phyloP scores from a whole-genome alignment of 2,888 invertebrate genomes.

The Cistogaster globosa region DNA sequence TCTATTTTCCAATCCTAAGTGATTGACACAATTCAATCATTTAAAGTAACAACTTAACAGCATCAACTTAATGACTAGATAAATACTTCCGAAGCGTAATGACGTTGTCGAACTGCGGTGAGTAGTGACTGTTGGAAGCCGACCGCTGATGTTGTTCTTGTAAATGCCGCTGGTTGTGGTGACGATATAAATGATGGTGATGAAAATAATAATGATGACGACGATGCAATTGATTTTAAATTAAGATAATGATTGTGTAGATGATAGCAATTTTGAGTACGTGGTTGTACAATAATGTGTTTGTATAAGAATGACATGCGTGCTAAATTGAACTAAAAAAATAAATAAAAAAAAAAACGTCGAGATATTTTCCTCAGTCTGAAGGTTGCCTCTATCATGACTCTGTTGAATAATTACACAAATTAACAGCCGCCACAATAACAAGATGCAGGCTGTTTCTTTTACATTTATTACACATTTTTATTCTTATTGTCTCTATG shows the following conservation, averaged over 20 bases:
- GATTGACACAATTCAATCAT: constrained; percentile 70
- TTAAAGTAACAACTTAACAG: constrained; percentile 65
- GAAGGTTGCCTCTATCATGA: constrained; percentile 60
- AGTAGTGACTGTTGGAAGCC: constrained; percentile 13
- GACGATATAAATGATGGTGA: background rate
- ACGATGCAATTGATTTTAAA: constrained; percentile 42
- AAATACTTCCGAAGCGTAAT: constrained; percentile 67
- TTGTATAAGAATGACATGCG: constrained; percentile 49
- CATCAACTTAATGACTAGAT: constrained; percentile 66
- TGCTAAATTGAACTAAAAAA: constrained; percentile 39
- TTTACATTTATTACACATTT: background rate
- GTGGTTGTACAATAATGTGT: constrained; percentile 40
- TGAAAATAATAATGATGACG: background rate
- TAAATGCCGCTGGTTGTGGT: constrained; percentile 11
- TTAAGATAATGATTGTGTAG: constrained; percentile 49
- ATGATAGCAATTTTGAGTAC: constrained; percentile 63
- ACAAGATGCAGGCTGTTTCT: constrained; percentile 62
- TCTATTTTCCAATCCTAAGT: constrained; percentile 31
- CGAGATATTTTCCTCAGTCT: constrained; percentile 37
- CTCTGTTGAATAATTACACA: constrained; percentile 71
- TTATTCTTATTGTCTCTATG: too few species aligned
- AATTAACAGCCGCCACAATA: constrained; percentile 64
- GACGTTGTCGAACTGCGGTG: constrained; percentile 46
- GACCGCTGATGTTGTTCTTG: constrained; percentile 11
- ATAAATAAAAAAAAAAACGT: background rate